phyloP scores from a whole-genome alignment of 1,140 invertebrate species.

The Saccostrea echinata region DNA sequence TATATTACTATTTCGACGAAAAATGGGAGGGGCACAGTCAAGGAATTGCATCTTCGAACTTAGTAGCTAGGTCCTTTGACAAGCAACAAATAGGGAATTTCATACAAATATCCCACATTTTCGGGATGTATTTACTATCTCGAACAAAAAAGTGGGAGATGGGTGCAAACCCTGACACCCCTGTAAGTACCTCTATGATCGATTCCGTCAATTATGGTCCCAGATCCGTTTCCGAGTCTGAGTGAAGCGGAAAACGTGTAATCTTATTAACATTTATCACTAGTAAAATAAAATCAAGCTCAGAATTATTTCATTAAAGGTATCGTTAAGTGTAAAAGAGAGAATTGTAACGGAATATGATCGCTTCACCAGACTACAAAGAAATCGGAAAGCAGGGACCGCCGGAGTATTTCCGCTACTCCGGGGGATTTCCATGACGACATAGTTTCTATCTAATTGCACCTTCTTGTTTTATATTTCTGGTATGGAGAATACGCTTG shows the following conservation, averaged over 20 bases:
- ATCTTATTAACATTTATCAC: constrained; percentile 7
- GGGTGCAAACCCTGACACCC: too few species aligned
- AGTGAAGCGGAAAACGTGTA: neutral
- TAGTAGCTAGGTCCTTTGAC: too few species aligned
- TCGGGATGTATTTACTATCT: too few species aligned
- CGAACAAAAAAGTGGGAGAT: too few species aligned
- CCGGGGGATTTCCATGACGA: constrained; percentile 12
- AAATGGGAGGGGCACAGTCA: too few species aligned
- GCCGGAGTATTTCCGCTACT: neutral
- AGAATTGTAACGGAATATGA: neutral
- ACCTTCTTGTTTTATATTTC: neutral
- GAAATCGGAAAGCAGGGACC: neutral
- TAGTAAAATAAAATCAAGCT: constrained; percentile 8
- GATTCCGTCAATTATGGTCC: neutral
- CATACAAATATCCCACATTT: too few species aligned
- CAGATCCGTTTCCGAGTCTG: neutral
- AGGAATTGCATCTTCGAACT: too few species aligned
- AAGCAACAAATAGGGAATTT: too few species aligned
- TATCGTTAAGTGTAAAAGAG: constrained; percentile 21
- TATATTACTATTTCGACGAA: too few species aligned
- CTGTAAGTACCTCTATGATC: too few species aligned
- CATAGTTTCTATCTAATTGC: neutral
- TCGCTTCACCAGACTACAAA: constrained; percentile 16
- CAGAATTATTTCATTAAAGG: neutral
- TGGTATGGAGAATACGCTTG: too few species aligned